Evolutionary conservation across 2,113 vertebrate species (phyloP), one percentile per base, ranked within the genome.

Genomic region (Pterocles gutturalis): DNA sequence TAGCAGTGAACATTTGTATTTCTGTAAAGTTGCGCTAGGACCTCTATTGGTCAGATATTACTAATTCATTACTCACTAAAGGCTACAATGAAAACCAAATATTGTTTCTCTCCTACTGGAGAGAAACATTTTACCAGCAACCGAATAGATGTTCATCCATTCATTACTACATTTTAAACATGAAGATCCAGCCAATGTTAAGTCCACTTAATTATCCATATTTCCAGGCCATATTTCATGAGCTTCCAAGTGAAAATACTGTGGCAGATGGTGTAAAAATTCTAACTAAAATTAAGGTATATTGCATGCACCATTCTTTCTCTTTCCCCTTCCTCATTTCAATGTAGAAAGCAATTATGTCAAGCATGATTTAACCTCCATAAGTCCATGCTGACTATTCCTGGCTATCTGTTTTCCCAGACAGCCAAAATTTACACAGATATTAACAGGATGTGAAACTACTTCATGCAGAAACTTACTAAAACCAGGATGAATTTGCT

Each of bases 361-460:
- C 66, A 90, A 90, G 88, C 85, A 80, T 86, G 58, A 95, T 92
- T 94, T 92, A 93, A n/a, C 33, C 28, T 92, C 72, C 70, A 25
- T 69, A 95, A 92, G 19, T 72, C 57, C 53, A 48, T 57, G 41
- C 26, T 95, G 90, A 64, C 57, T 89, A 57, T 84, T 91, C 49
- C 36, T 65, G 51, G 53, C 54, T 91, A 62, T 82, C 81, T 76
- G 61, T 89, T 97, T 91, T 66, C 58, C 57, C 34, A 92, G 71
- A 79, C 62, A 92, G 75, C 14, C 82, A 85, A 92, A 93, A 94
- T 92, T 94, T 83, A 88, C 85, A 82, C 38, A 46, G 53, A 65
- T 94, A 90, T 80, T 92, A 94, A 51, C 41, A 22, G 34, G 8
- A 83, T 54, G 41, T 22, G 57, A 92, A 96, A 80, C 21, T 67